Percentiles rank a stretch among this genome's conserved stretches.
These are phyloP conservation scores for Equus quagga DNA, from an alignment of 2,113 vertebrate species.

Conservation along the genomic window DNA sequence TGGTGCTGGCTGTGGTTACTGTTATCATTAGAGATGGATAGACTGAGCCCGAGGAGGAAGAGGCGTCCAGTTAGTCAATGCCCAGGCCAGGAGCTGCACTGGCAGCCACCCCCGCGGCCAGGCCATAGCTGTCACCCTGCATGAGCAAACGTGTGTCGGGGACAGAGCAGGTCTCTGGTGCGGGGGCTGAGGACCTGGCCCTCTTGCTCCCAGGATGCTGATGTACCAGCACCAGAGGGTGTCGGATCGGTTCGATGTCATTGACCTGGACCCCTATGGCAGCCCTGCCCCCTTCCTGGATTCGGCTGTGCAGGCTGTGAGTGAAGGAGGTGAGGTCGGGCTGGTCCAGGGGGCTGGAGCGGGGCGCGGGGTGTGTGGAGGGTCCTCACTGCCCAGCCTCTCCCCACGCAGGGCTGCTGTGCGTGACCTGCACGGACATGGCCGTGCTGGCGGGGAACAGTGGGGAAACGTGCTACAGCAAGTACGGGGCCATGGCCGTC, in stretches of 20 bases:
- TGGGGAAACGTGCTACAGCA: constrained; percentile 95
- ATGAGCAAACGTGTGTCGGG: neutral
- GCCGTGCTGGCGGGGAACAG: constrained; percentile 95
- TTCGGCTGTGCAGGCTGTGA: constrained; percentile 93
- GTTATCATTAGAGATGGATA: neutral
- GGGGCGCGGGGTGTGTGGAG: too few relatives aligned
- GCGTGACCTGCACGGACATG: constrained; percentile 95
- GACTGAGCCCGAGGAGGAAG: neutral
- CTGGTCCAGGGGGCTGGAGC: fast-evolving
- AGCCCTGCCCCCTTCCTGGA: constrained; percentile 94
- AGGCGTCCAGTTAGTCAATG: neutral
- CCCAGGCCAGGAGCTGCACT: neutral
- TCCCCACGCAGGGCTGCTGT: constrained; percentile 90
- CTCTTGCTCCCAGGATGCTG: constrained; percentile 54
- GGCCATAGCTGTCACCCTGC: neutral
- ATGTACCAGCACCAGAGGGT: constrained; percentile 87
- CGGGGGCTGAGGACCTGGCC: neutral
- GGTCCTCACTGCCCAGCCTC: neutral
- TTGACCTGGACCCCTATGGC: constrained; percentile 96
- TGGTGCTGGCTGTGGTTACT: neutral
- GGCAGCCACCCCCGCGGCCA: neutral
- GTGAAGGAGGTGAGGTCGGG: constrained; percentile 91
- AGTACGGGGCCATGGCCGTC: constrained; percentile 95
- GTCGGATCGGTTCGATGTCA: constrained; percentile 92
- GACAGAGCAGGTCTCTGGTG: neutral